Percentiles rank a stretch among this genome's conserved stretches.
Evolutionary conservation across 2,888 invertebrate genomes (phyloP).

Genomic region (Caenorhabditis sp.): DNA sequence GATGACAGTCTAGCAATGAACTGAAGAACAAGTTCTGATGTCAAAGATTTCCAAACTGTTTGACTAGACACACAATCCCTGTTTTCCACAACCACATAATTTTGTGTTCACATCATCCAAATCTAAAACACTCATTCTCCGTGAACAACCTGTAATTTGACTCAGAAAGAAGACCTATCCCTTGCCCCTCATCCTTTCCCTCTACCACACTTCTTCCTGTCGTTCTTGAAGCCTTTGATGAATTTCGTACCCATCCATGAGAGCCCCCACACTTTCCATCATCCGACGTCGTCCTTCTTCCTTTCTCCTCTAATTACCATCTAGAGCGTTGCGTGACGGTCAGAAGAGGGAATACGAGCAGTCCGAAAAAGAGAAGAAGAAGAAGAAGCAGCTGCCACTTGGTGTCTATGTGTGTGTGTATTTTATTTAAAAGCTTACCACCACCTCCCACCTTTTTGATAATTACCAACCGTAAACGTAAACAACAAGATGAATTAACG

Average conservation of each 20-base stretch:
- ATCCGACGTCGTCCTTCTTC: constrained; percentile 19
- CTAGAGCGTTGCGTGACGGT: constrained; percentile 57
- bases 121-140: no score
- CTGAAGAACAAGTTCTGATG: not conserved
- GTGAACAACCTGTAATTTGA: constrained; percentile 24
- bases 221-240: constrained; percentile 52
- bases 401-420: constrained; percentile 19
- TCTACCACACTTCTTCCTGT: constrained; percentile 20
- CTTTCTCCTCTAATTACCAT: constrained; percentile 61
- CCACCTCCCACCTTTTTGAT: constrained; percentile 43
- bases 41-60: not conserved
- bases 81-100: not conserved
- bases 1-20: constrained; percentile 2
- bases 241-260: constrained; percentile 36
- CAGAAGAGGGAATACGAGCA: constrained; percentile 32
- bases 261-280: constrained; percentile 46
- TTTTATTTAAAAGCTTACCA: constrained; percentile 44
- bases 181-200: not conserved
- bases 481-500: constrained; percentile 36
- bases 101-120: not conserved
- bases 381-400: constrained; percentile 55
- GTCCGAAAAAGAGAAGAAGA: constrained; percentile 16
- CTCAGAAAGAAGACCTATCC: not conserved
- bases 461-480: constrained; percentile 64
- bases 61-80: not conserved